phyloP scores from a whole-genome alignment of 1,140 invertebrate species.

The Hirudo medicinalis region DNA sequence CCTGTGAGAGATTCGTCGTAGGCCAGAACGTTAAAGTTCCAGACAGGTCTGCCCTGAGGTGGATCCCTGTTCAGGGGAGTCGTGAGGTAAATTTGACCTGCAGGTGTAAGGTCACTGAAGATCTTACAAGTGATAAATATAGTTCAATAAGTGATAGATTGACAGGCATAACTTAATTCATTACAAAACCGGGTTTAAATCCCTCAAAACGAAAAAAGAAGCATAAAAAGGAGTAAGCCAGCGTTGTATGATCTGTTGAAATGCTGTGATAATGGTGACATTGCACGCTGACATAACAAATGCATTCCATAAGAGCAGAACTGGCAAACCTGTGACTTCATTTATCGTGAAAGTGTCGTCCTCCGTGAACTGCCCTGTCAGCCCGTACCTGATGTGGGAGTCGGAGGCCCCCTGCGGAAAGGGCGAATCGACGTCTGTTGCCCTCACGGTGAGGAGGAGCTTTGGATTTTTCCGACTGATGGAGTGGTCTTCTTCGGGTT shows the following conservation, averaged over 20 bases:
- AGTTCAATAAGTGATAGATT: too few relatives aligned
- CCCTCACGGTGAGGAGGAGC: constrained; percentile 1
- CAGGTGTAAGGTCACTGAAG: neutral
- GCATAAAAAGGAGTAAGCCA: too few relatives aligned
- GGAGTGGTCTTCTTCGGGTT: neutral
- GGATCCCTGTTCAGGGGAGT: neutral
- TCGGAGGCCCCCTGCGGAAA: neutral
- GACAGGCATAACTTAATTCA: too few relatives aligned
- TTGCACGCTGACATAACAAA: too few relatives aligned
- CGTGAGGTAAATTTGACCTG: constrained; percentile 10
- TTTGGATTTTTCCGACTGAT: neutral
- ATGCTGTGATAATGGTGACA: too few relatives aligned
- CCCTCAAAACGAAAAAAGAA: too few relatives aligned
- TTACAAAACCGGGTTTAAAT: too few relatives aligned
- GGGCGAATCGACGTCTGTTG: constrained; percentile 7
- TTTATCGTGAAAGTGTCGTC: constrained; percentile 10
- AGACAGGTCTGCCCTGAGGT: constrained; percentile 16
- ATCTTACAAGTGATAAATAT: too few relatives aligned
- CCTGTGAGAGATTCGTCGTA: constrained; percentile 17
- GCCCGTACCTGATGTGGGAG: constrained; percentile 10
- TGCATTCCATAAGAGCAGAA: too few relatives aligned
- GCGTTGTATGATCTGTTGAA: too few relatives aligned
- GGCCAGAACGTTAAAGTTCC: constrained; percentile 17
- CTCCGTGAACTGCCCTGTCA: constrained; percentile 17
- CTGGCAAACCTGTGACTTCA: neutral